Conservation (phyloP, 2,797 vertebrate genomes). For the Cephalopachus bancanus region DNA sequence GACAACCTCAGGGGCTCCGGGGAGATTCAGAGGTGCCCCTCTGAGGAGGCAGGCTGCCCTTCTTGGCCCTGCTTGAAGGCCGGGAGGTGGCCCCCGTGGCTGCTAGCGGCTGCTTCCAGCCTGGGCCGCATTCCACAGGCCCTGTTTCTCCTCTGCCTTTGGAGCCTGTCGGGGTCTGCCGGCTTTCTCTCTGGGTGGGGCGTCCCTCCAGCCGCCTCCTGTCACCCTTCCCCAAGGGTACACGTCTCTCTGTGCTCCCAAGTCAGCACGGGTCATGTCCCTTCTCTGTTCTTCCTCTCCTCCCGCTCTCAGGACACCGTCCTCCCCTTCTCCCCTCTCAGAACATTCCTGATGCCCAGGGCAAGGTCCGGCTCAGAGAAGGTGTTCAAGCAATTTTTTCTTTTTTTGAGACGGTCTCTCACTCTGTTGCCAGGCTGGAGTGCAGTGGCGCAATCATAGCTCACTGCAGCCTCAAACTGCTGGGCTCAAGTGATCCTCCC, state of each 20-base stretch:
- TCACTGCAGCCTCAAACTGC: background rate
- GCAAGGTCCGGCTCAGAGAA: background rate
- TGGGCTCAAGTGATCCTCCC: background rate
- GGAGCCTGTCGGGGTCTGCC: accelerated
- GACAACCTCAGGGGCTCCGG: background rate
- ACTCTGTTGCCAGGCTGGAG: background rate
- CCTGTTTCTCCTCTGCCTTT: too few relatives aligned
- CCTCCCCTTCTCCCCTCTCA: background rate
- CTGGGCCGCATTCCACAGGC: background rate
- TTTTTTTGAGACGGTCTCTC: too few relatives aligned
- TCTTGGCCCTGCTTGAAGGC: background rate
- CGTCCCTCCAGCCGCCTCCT: background rate
- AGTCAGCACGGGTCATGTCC: slow-evolving; percentile 1
- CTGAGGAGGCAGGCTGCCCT: background rate
- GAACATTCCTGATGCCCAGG: background rate
- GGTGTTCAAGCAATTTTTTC: too few relatives aligned
- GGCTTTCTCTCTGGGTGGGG: too few relatives aligned
- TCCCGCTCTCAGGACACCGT: background rate
- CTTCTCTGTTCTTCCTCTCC: background rate
- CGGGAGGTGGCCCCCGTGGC: background rate
- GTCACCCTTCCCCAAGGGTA: background rate
- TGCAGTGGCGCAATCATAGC: background rate
- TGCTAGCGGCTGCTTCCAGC: background rate
- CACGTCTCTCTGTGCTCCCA: background rate
- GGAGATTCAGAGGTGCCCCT: background rate